Conservation (phyloP, 2,113 vertebrate species). For the Proterorhinus semilunaris region DNA sequence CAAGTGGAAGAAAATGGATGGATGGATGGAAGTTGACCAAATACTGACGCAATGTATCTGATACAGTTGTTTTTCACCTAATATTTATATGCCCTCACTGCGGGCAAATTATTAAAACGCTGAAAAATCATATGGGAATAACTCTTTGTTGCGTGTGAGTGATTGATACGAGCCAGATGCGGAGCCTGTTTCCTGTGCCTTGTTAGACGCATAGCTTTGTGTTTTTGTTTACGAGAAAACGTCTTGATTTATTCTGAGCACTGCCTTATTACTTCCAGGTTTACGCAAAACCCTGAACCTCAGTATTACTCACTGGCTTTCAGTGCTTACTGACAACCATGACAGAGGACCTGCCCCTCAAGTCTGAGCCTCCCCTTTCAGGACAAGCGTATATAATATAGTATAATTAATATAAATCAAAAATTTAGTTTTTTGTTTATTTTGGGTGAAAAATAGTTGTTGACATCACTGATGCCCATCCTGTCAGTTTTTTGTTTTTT, state of each 20-base stretch:
- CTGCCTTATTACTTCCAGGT: constrained; percentile 32
- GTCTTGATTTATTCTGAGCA: constrained; percentile 56
- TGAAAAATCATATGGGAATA: constrained; percentile 4
- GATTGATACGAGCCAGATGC: constrained; percentile 29
- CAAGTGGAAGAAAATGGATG: too few relatives aligned
- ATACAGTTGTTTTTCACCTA: background rate
- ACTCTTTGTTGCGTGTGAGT: constrained; percentile 7
- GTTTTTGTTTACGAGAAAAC: constrained; percentile 45
- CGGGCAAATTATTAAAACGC: background rate
- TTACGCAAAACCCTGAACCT: constrained; percentile 13
- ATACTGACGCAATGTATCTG: too few relatives aligned
- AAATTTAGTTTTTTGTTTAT: constrained; percentile 26
- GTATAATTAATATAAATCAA: too few relatives aligned
- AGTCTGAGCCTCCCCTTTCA: constrained; percentile 36
- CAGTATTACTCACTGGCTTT: constrained; percentile 35
- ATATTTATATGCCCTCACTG: background rate
- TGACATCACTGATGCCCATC: constrained; percentile 49
- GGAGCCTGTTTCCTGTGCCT: constrained; percentile 16
- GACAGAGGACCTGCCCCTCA: constrained; percentile 66
- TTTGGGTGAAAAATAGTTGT: constrained; percentile 23
- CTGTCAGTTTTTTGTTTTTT: constrained; percentile 29
- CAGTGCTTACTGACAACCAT: constrained; percentile 37
- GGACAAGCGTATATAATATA: constrained; percentile 36
- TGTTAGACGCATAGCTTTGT: constrained; percentile 40
- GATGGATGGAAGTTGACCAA: too few relatives aligned